Base-by-base conservation (phyloP, 2,797 vertebrate genomes). In the Chaetodon trifasciatus region DNA sequence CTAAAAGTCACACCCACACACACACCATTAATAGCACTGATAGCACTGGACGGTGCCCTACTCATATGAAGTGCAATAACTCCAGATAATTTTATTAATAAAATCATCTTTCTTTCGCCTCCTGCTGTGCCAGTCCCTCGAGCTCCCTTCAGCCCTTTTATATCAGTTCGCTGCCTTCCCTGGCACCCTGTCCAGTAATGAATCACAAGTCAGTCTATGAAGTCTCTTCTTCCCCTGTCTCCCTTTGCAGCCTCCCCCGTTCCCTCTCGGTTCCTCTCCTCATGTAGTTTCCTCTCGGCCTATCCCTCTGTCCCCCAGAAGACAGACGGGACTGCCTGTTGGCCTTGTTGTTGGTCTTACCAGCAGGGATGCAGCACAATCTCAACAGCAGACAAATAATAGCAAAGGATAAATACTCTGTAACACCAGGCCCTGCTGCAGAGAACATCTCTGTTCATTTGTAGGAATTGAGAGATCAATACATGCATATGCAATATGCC, bases 51-150 rank as follows among this genome's bases (percentile, higher is more conserved):
- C 76, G 32, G 49, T 89, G 82, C 77, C 86, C 85, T 56, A 64
- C 83, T 87, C 87, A 80, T 84, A 92, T 80, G 70, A 88, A 86
- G 81, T 86, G 79, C 81, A 91, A 94, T 94, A 93, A 94, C 89
- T 94, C 91, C 70, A 76, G 56, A 80, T 93, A 91, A 94, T 94
- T 91, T 90, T 94, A 94, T 93, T 92, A 95, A 94, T 94, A 94
- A 94, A 93, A 93, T 89, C 86, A 92, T 91, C 84, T 89, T 79
- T 91, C 79, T 86, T 83, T 74, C 61, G 72, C 60, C 76, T 71
- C 86, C 86, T 87, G 78, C 91, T 86, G 79, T 78, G 76, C 81
- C 74, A 50, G 71, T 87, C 79, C 83, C 79, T 79, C 50, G 5
- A 83, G 79, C 72, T 79, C 37, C 65, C 60, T 46, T 83, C 73